These are phyloP conservation scores for Cylindroiulus punctatus DNA, from an alignment of 2,888 invertebrate genomes.

Conservation along the genomic window DNA sequence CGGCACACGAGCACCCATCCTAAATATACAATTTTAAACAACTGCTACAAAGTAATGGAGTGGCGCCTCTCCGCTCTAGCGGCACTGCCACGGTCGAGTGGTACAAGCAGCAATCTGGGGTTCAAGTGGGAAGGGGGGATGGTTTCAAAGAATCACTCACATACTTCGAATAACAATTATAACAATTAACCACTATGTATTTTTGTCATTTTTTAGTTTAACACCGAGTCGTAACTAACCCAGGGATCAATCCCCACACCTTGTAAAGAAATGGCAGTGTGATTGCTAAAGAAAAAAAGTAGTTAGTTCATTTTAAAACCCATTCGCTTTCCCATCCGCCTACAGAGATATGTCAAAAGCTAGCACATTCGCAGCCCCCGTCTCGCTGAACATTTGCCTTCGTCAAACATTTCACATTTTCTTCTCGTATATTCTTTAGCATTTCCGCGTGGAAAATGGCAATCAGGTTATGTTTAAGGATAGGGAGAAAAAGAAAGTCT, in stretches of 20 bases:
- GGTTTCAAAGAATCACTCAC: slow-evolving; percentile 48
- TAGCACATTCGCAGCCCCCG: slow-evolving; percentile 52
- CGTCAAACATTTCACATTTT: background rate
- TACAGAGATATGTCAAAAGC: slow-evolving; percentile 57
- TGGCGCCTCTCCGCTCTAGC: slow-evolving; percentile 24
- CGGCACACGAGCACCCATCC: slow-evolving; percentile 19
- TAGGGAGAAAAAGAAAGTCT: background rate
- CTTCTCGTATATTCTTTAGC: background rate
- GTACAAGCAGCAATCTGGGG: background rate
- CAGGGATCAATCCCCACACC: slow-evolving; percentile 54
- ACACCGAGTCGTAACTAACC: slow-evolving; percentile 58
- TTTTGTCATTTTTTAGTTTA: slow-evolving; percentile 40
- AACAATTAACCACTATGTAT: slow-evolving; percentile 58
- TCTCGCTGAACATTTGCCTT: slow-evolving; percentile 41
- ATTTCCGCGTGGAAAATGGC: background rate
- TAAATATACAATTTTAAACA: slow-evolving; percentile 35
- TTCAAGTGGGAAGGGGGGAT: background rate
- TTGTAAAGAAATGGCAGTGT: slow-evolving; percentile 59
- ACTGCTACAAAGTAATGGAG: slow-evolving; percentile 17
- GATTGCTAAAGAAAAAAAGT: slow-evolving; percentile 59
- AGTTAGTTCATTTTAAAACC: slow-evolving; percentile 54
- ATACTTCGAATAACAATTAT: slow-evolving; percentile 55
- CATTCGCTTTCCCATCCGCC: slow-evolving; percentile 49
- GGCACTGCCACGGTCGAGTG: slow-evolving; percentile 24
- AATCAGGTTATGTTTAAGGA: background rate